A percentile compares a stretch with the other conserved stretches of the same genome.
Evolutionary conservation across 2,888 invertebrate genomes (phyloP).

Genomic region (Ganaspis brasiliensis): DNA sequence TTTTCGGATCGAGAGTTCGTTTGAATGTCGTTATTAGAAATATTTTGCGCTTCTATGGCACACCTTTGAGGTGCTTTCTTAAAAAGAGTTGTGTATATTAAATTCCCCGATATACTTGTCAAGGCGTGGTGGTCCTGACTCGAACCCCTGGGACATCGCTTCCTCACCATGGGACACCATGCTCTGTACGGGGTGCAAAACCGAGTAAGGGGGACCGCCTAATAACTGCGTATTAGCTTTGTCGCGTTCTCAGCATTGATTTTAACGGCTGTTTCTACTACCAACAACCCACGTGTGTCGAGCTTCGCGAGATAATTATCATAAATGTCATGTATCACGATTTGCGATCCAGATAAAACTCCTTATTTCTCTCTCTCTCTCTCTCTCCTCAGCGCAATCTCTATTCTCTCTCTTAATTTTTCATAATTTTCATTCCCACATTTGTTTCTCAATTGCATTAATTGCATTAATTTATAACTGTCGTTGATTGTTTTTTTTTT

Average conservation of each 20-base stretch:
- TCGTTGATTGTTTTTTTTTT: no score
- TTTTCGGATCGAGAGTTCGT: neutral
- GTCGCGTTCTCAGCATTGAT: constrained; percentile 70
- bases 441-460: no score
- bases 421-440: neutral
- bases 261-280: constrained; percentile 59
- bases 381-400: neutral
- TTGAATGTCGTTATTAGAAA: neutral
- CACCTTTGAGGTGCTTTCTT: constrained; percentile 54
- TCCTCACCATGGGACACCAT: constrained; percentile 70
- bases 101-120: constrained; percentile 77
- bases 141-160: constrained; percentile 69
- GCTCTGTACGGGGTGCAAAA: constrained; percentile 71
- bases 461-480: no score
- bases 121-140: constrained; percentile 69
- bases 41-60: neutral
- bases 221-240: constrained; percentile 78
- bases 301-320: constrained; percentile 35
- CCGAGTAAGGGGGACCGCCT: constrained; percentile 70
- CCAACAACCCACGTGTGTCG: constrained; percentile 43
- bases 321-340: constrained; percentile 27
- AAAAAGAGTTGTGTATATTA: constrained; percentile 69
- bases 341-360: constrained; percentile 28
- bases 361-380: constrained; percentile 18
- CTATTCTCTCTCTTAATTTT: neutral